These are phyloP conservation scores for Chaetogeoica ovagalla DNA, from an alignment of 2,888 invertebrate species.

Conservation along the genomic window DNA sequence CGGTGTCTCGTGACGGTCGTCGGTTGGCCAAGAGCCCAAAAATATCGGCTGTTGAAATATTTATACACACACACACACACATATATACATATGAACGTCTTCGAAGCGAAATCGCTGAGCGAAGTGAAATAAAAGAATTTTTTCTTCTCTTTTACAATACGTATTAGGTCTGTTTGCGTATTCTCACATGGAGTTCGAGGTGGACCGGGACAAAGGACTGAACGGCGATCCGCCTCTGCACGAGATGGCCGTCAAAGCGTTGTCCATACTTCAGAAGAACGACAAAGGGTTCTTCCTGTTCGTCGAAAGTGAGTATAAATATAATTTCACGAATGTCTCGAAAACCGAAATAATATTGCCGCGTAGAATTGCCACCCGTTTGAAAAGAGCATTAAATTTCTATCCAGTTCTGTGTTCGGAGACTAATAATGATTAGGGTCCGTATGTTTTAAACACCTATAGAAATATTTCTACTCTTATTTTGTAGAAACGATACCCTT, in stretches of 20 bases:
- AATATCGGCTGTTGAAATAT: constrained; percentile 44
- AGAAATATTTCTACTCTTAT: too few species aligned
- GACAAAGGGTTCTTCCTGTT: constrained; percentile 76
- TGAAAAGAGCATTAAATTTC: too few species aligned
- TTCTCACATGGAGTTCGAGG: constrained; percentile 79
- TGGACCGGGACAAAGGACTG: constrained; percentile 70
- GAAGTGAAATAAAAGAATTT: constrained; percentile 41
- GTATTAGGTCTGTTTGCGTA: constrained; percentile 72
- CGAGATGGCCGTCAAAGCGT: constrained; percentile 75
- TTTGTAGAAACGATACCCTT: too few species aligned
- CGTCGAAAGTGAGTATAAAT: constrained; percentile 68
- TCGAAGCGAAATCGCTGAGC: constrained; percentile 28
- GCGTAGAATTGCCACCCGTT: too few species aligned
- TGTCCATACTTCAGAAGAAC: constrained; percentile 72
- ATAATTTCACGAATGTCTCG: background rate
- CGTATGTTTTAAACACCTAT: too few species aligned
- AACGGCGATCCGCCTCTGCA: constrained; percentile 74
- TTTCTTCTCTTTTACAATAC: constrained; percentile 36
- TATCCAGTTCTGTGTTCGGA: too few species aligned
- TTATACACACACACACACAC: background rate
- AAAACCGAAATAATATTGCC: too few species aligned
- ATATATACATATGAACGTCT: constrained; percentile 13
- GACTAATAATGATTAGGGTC: too few species aligned
- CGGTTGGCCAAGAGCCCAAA: constrained; percentile 32
- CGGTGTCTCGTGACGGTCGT: constrained; percentile 47